Percentiles rank a stretch among this genome's conserved stretches.
Evolutionary conservation across 2,888 invertebrate species (phyloP).

Genomic region (Agrotis puta): DNA sequence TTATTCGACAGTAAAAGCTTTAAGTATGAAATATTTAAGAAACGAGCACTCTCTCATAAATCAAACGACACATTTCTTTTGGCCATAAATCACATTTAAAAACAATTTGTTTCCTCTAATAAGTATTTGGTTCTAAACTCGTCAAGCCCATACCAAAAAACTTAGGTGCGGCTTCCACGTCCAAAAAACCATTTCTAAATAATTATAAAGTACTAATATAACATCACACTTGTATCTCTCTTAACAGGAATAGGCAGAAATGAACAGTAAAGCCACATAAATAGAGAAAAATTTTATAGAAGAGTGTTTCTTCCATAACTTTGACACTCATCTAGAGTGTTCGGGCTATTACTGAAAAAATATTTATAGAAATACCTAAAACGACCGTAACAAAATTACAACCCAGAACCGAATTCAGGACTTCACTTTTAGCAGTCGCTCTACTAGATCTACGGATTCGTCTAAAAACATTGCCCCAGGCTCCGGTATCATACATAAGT

Average conservation of each 20-base stretch:
- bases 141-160: constrained; percentile 25
- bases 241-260: background rate
- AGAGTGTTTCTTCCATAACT: too few species aligned
- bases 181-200: background rate
- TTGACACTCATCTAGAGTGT: too few species aligned
- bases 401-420: background rate
- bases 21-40: constrained; percentile 20
- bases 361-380: too few species aligned
- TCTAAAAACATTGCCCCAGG: too few species aligned
- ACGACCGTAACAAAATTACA: background rate
- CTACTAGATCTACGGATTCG: background rate
- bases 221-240: background rate
- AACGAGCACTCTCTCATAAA: constrained; percentile 31
- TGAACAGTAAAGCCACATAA: too few species aligned
- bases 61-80: constrained; percentile 34
- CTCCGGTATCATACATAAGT: too few species aligned
- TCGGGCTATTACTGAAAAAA: background rate
- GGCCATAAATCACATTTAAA: constrained; percentile 40
- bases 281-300: too few species aligned
- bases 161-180: constrained; percentile 39
- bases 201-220: constrained; percentile 18
- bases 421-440: too few species aligned
- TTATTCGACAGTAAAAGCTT: constrained; percentile 17
- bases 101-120: constrained; percentile 5
- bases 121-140: background rate